phyloP scores from a whole-genome alignment of 2,113 vertebrate genomes.

The Odobenus rosmarus region DNA sequence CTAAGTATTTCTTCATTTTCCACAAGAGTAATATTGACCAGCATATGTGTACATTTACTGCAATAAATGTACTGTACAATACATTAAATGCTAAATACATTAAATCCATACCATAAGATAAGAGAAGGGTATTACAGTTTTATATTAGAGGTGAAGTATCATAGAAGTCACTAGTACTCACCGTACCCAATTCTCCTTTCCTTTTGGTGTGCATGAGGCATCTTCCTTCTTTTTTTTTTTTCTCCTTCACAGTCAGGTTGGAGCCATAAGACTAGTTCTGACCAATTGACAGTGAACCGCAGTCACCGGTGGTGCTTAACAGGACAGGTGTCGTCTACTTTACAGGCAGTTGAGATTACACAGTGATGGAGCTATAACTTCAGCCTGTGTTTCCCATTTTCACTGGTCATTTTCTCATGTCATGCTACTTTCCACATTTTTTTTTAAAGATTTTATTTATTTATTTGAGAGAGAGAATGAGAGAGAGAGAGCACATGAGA shows the following conservation, averaged over 20 bases:
- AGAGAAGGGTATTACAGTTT: neutral
- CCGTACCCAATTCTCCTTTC: neutral
- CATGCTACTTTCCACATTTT: neutral
- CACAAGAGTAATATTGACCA: neutral
- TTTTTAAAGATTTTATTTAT: too few species aligned
- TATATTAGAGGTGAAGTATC: neutral
- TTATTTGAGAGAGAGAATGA: too few species aligned
- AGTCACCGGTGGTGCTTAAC: too few species aligned
- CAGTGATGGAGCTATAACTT: neutral
- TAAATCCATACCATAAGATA: neutral
- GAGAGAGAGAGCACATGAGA: too few species aligned
- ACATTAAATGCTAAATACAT: neutral
- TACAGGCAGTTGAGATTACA: accelerated
- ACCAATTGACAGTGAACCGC: neutral
- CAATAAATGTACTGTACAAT: too few species aligned
- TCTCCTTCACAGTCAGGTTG: too few species aligned
- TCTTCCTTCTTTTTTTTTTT: neutral
- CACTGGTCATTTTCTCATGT: neutral
- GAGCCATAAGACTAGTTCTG: neutral
- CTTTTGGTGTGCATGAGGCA: neutral
- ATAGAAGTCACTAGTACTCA: neutral
- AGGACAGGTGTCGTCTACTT: neutral
- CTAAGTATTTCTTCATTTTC: neutral
- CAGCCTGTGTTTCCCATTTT: accelerated
- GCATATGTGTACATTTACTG: neutral